These are phyloP conservation scores for Perca flavescens DNA, from an alignment of 2,113 vertebrate species.

Conservation along the genomic window DNA sequence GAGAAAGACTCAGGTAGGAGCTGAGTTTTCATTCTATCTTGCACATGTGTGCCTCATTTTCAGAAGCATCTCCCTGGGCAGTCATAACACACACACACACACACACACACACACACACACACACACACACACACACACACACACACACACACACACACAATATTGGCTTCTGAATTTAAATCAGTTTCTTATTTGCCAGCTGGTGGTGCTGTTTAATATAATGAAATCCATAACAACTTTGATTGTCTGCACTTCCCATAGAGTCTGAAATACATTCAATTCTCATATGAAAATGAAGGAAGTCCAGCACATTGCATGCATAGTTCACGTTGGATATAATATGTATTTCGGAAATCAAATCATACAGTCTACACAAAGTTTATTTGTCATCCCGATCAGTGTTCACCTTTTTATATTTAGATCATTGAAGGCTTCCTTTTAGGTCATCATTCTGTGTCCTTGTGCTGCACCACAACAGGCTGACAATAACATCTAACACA, in stretches of 20 bases:
- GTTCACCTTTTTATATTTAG: background rate
- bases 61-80: conserved; percentile 9
- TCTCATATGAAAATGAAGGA: conserved; percentile 31
- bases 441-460: conserved; percentile 22
- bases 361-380: background rate
- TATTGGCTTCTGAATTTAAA: conserved; percentile 30
- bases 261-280: conserved; percentile 26
- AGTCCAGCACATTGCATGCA: conserved; percentile 24
- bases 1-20: background rate
- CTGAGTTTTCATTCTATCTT: conserved; percentile 12
- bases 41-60: background rate
- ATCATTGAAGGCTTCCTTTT: conserved; percentile 4
- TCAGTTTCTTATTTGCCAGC: conserved; percentile 50
- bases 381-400: background rate
- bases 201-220: conserved; percentile 67
- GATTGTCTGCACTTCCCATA: conserved; percentile 32
- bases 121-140: conserved; percentile 1
- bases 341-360: conserved; percentile 28
- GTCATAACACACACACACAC: conserved; percentile 2
- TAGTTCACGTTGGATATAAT: conserved; percentile 5
- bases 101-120: conserved; percentile 4
- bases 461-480: conserved; percentile 28
- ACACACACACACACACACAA: background rate
- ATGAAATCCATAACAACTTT: conserved; percentile 36
- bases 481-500: conserved; percentile 14